Percentiles rank a stretch among this genome's conserved stretches.
phyloP scores from a whole-genome alignment of 92 coral and sea anemone species.

The Paramuricea clavata region DNA sequence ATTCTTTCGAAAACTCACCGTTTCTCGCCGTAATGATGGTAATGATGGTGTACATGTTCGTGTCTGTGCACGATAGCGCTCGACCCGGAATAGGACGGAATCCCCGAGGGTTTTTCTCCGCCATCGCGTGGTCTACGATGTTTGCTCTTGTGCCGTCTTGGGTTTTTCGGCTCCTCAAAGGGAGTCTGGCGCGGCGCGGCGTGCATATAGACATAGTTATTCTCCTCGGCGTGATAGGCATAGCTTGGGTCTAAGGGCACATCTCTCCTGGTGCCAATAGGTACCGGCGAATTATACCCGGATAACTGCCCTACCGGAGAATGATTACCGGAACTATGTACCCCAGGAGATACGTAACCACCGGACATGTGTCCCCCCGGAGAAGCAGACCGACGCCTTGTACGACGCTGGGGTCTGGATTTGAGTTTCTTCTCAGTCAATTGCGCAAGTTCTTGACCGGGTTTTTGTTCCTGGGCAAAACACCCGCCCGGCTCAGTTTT shows the following conservation, averaged over 20 bases:
- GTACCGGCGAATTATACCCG: conserved; percentile 27
- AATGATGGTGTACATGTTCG: conserved; percentile 95
- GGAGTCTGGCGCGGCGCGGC: conserved; percentile 80
- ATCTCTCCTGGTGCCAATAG: neutral
- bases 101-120: conserved; percentile 66
- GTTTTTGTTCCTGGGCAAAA: conserved; percentile 32
- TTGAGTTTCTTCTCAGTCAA: conserved; percentile 30
- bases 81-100: conserved; percentile 74
- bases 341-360: conserved; percentile 19
- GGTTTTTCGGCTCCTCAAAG: conserved; percentile 67
- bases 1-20: neutral
- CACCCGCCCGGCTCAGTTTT: conserved; percentile 99
- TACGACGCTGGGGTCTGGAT: conserved; percentile 25
- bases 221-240: conserved; percentile 83
- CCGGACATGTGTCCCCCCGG: conserved; percentile 15
- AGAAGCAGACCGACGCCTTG: conserved; percentile 17
- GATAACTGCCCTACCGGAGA: conserved; percentile 20
- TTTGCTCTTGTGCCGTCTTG: conserved; percentile 65
- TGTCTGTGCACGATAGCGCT: conserved; percentile 81
- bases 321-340: conserved; percentile 15
- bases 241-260: conserved; percentile 39
- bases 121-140: conserved; percentile 68
- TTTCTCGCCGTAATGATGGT: conserved; percentile 82
- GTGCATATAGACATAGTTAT: conserved; percentile 70
- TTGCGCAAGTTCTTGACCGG: conserved; percentile 20